phyloP scores from a whole-genome alignment of 2,797 vertebrate genomes.

The Clarias fuscus region DNA sequence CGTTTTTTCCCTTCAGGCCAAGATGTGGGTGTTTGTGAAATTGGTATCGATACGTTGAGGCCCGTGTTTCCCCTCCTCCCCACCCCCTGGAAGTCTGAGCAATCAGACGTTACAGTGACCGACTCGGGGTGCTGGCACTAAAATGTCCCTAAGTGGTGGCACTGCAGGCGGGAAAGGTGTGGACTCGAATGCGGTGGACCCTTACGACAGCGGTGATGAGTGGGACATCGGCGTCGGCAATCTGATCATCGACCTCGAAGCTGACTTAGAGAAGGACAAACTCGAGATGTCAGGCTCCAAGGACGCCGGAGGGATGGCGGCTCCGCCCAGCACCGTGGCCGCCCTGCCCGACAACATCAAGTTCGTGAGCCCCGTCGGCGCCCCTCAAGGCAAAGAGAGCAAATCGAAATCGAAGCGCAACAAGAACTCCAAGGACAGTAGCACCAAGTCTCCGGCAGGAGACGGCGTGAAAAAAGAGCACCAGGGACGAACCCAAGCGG shows the following conservation, averaged over 20 bases:
- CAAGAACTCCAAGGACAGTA: conserved; percentile 98
- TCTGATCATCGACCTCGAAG: conserved; percentile 99
- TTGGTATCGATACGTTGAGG: conserved; percentile 77
- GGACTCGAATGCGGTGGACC: conserved; percentile 99
- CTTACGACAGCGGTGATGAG: conserved; percentile 99
- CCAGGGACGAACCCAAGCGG: conserved; percentile 86
- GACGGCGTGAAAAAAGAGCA: conserved; percentile 93
- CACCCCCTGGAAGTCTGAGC: conserved; percentile 76
- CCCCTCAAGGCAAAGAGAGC: conserved; percentile 96
- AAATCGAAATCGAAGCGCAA: conserved; percentile 99
- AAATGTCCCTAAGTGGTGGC: conserved; percentile 99
- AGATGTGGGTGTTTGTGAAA: conserved; percentile 81
- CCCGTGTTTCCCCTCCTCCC: conserved; percentile 72
- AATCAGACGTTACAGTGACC: conserved; percentile 79
- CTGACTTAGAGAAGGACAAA: conserved; percentile 99
- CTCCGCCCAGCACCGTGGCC: conserved; percentile 90
- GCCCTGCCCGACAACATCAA: conserved; percentile 97
- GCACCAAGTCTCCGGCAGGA: conserved; percentile 83
- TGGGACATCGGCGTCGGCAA: conserved; percentile 99
- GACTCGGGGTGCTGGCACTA: conserved; percentile 95
- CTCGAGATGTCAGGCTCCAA: conserved; percentile 99
- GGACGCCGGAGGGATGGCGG: conserved; percentile 89
- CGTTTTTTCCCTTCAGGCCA: conserved; percentile 65
- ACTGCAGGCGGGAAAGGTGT: conserved; percentile 99
- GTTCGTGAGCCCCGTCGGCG: conserved; percentile 97